Percentiles rank a stretch among this genome's conserved stretches.
Conservation (phyloP, 2,797 vertebrate genomes). For the Poliocrania exsul region DNA sequence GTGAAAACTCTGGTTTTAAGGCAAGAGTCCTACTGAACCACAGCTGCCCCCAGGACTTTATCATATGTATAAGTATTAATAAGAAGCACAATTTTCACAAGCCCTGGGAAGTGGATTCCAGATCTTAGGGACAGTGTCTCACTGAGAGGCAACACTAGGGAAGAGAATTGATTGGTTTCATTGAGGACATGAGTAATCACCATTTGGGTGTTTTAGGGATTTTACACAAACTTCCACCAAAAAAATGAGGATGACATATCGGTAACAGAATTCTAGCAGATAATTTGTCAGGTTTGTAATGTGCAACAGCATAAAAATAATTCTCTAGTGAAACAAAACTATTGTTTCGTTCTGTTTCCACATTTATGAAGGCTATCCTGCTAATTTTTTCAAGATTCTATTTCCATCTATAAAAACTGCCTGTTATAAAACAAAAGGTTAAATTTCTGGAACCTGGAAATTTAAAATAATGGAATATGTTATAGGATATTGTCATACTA, state of each 20-base stretch:
- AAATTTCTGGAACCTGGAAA: not conserved
- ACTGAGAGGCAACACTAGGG: not conserved
- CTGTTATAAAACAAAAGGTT: not conserved
- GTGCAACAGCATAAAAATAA: not conserved
- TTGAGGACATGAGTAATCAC: not conserved
- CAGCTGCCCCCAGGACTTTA: not conserved
- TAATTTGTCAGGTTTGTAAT: not conserved
- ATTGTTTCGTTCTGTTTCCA: not conserved
- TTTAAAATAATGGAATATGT: not conserved
- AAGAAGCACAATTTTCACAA: not conserved
- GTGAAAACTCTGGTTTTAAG: not conserved
- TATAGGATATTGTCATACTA: not conserved
- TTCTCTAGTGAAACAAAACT: not conserved
- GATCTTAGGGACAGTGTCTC: not conserved
- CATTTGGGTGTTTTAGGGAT: not conserved
- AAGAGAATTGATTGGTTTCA: not conserved
- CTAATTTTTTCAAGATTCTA: not conserved
- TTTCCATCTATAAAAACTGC: not conserved
- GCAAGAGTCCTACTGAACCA: not conserved
- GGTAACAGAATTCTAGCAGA: not conserved
- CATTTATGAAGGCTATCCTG: not conserved
- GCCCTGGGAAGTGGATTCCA: not conserved
- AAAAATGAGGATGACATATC: not conserved
- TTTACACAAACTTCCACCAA: not conserved
- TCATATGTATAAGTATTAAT: fast-evolving